Conservation (phyloP, 2,113 vertebrate species). For the Tinamus guttatus region DNA sequence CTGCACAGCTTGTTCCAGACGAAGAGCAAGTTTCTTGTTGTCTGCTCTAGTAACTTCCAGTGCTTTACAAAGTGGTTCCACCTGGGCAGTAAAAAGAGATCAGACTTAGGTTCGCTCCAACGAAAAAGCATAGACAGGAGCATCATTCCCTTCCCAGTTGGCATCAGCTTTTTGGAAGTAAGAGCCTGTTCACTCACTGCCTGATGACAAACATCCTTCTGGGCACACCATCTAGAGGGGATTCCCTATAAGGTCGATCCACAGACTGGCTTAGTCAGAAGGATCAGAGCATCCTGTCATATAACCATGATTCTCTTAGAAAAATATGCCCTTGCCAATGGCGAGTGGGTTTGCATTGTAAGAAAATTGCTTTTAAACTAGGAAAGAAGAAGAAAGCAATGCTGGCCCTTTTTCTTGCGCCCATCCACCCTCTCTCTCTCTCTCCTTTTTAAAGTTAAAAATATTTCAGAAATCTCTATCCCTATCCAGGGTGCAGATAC, state of each 20-base stretch:
- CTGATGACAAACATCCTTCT: neutral
- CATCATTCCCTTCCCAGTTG: neutral
- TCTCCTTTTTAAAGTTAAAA: neutral
- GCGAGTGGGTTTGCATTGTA: neutral
- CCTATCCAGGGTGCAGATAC: neutral
- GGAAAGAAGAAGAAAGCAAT: neutral
- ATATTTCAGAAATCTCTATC: neutral
- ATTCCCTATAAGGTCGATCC: neutral
- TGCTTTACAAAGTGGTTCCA: constrained; percentile 68
- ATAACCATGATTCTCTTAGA: neutral
- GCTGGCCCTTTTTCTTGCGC: neutral
- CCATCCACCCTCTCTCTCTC: neutral
- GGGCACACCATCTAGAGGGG: neutral
- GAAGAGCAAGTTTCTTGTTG: constrained; percentile 71
- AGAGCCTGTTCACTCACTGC: neutral
- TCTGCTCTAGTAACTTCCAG: constrained; percentile 69
- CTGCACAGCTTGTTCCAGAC: constrained; percentile 71
- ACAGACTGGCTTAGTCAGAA: neutral
- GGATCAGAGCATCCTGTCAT: neutral
- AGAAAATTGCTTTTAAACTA: neutral
- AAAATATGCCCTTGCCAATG: neutral
- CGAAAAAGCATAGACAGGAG: neutral
- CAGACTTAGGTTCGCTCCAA: neutral
- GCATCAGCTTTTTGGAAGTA: neutral
- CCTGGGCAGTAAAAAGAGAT: constrained; percentile 41